Conservation (phyloP, 2,113 vertebrate genomes). For the Cygnus buccinator region DNA sequence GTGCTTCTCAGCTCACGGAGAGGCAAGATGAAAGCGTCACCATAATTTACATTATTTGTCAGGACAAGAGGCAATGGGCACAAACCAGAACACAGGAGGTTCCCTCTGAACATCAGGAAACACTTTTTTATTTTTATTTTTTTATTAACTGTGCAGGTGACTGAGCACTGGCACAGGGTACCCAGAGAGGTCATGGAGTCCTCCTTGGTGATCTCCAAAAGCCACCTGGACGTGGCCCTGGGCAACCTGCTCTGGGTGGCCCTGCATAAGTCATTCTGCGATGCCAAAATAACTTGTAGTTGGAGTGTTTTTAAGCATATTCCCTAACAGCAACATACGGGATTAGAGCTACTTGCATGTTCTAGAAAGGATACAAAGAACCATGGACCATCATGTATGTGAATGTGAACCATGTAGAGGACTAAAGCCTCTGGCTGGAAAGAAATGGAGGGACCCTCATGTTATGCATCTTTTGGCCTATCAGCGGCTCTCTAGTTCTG, state of each 20-base stretch:
- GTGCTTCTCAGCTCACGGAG: fast-evolving
- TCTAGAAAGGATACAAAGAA: background rate
- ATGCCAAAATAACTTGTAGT: background rate
- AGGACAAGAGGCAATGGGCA: background rate
- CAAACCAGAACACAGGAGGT: background rate
- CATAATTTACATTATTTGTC: background rate
- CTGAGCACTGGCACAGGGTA: background rate
- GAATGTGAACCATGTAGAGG: background rate
- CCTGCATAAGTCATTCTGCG: background rate
- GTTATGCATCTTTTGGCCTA: fast-evolving
- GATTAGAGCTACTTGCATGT: background rate
- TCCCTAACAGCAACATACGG: fast-evolving
- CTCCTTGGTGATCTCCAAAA: background rate
- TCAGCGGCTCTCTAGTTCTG: background rate
- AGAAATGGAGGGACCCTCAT: fast-evolving
- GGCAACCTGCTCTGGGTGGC: background rate
- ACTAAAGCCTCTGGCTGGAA: background rate
- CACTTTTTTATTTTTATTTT: background rate
- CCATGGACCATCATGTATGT: background rate
- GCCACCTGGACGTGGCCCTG: background rate
- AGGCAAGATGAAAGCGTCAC: background rate
- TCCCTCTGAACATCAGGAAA: background rate
- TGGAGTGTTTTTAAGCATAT: background rate
- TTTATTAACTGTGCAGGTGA: background rate
- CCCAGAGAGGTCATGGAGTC: background rate